A percentile compares a stretch with the other conserved stretches of the same genome.
Evolutionary conservation across 2,797 vertebrate genomes (phyloP).

Genomic region (Fringilla coelebs): DNA sequence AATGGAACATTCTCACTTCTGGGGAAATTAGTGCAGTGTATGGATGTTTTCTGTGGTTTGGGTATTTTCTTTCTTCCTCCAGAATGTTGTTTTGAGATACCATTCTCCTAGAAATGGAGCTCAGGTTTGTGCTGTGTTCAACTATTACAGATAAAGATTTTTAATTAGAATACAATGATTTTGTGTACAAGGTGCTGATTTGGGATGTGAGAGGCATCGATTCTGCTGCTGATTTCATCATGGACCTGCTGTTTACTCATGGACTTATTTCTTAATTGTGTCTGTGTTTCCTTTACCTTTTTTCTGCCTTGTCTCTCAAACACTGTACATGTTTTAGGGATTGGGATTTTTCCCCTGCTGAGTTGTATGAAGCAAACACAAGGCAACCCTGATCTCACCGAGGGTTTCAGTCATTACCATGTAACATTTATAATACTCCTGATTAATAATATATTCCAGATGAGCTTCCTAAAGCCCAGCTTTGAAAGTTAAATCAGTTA

Average conservation of each 20-base stretch:
- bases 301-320: neutral
- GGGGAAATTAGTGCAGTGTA: neutral
- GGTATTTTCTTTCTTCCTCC: neutral
- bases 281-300: neutral
- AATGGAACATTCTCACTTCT: neutral
- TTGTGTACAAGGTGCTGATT: neutral
- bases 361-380: neutral
- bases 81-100: neutral
- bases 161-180: slow-evolving; percentile 4
- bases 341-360: neutral
- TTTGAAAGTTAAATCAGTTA: neutral
- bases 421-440: neutral
- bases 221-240: neutral
- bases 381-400: neutral
- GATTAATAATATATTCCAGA: neutral
- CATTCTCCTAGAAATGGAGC: neutral
- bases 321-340: neutral
- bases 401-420: neutral
- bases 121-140: neutral
- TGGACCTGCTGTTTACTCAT: neutral
- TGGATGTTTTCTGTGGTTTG: neutral
- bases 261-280: neutral
- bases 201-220: neutral
- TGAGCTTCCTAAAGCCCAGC: neutral
- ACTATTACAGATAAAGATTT: neutral